Evolutionary conservation across 2,113 vertebrate genomes (phyloP), one percentile per base, ranked within the genome.

Genomic region (Rousettus leschenaultii): DNA sequence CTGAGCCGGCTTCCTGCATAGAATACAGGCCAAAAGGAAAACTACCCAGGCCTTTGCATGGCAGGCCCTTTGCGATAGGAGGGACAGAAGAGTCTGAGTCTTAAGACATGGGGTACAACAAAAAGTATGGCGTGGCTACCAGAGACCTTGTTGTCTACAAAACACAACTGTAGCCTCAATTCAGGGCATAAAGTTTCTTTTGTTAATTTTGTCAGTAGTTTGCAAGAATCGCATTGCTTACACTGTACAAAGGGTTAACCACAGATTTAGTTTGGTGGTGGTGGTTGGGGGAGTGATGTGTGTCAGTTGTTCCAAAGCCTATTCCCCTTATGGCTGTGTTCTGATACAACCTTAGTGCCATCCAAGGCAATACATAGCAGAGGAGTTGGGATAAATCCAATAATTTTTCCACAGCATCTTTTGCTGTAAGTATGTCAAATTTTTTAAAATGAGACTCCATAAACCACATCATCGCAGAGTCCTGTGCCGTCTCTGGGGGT

Each of bases 381-480:
- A 94, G 83, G 51, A 74, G 28, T 82, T 97, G 95, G 90, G 96
- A 66, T 59, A 30, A 66, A 73, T 95, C 97, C 94, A 95, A n/a
- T 78, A 70, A 93, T 92, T 95, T 95, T 84, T 63, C 90, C 87
- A 89, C 92, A 90, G 94, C 84, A 94, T 95, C 94, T 95, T 95
- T 95, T 26, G 2, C 85, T 95, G 95, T 92, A 94, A 97, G 96
- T 88, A 90, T 90, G 92, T 97, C 77, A 77, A 88, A 78, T 92
- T 97, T 97, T 95, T 68, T 66, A 90, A 95, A 97, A 89, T 89
- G 85, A 97, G 92, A 57, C 61, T 96, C 95, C 92, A 96, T 91
- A 92, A 96, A 94, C 75, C 94, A 94, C 92, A 97, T 96, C 95
- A 96, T 95, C 95, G 43, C 97, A 92, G 79, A 96, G 94, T 79